Conservation (phyloP, 2,113 vertebrate genomes). For the human region GRCh38 chr15:28888001-28888500, state of each 20-base stretch:
- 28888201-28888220: slow-evolving; percentile 26
- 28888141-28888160: slow-evolving; percentile 6
- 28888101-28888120: background rate
- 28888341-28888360: slow-evolving; percentile 52
- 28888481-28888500: accelerated
- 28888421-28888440: background rate
- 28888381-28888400: background rate
- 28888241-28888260: slow-evolving; percentile 63
- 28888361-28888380: background rate
- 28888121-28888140: background rate
- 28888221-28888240: slow-evolving; percentile 57
- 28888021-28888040: accelerated
- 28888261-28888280: slow-evolving; percentile 64
- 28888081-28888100: background rate
- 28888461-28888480: background rate
- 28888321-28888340: slow-evolving; percentile 71
- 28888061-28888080: background rate
- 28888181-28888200: slow-evolving; percentile 60
- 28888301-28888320: slow-evolving; percentile 56
- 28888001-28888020: accelerated
- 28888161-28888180: slow-evolving; percentile 66
- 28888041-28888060: background rate
- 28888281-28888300: slow-evolving; percentile 51
- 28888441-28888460: background rate
- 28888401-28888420: accelerated